Conservation (phyloP, 2,797 vertebrate species). For the Falco peregrinus region DNA sequence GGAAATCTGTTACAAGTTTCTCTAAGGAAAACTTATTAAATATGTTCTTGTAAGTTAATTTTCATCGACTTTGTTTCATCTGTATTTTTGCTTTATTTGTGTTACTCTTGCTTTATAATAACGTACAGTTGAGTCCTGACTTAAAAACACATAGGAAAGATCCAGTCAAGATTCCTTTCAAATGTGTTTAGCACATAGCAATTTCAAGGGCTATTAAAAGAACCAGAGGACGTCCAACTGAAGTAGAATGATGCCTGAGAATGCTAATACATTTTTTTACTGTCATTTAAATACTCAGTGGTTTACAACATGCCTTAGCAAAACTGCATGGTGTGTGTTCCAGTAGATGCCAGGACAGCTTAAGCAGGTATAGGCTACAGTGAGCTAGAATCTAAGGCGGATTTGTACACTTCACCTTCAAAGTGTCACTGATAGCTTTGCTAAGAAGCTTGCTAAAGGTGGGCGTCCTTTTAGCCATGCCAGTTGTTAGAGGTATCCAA, state of each 20-base stretch:
- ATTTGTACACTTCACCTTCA: neutral
- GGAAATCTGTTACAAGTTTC: neutral
- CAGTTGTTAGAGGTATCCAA: neutral
- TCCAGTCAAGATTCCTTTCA: conserved; percentile 7
- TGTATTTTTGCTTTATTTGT: neutral
- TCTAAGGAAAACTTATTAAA: neutral
- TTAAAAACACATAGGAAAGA: neutral
- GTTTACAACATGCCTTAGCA: neutral
- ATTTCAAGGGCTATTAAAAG: conserved; percentile 58
- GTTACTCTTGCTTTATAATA: neutral
- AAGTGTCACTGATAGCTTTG: neutral
- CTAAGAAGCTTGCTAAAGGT: neutral
- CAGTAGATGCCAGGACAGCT: neutral
- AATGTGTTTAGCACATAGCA: neutral
- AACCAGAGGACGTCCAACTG: neutral
- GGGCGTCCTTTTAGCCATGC: neutral
- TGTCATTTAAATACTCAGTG: neutral
- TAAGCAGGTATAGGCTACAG: neutral
- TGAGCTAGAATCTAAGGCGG: neutral
- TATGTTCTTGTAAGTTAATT: neutral
- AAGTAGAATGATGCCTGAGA: neutral
- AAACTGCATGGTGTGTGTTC: neutral
- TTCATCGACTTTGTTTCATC: neutral
- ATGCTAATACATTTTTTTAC: neutral
- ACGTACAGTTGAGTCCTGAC: neutral